phyloP scores from a whole-genome alignment of 2,113 vertebrate species.

The Cromileptes altivelis region DNA sequence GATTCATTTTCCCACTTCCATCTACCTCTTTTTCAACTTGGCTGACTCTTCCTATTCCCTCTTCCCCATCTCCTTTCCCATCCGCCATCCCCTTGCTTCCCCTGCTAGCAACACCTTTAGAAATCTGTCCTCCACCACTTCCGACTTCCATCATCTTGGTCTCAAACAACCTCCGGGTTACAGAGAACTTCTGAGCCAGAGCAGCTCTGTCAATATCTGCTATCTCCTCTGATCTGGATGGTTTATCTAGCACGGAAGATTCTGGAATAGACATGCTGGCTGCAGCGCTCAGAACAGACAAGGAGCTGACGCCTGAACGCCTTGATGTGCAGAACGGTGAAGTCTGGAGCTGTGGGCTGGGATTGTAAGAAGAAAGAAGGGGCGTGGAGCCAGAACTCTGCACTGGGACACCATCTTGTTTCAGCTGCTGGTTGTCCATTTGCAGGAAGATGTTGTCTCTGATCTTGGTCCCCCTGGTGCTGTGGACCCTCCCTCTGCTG shows the following conservation, averaged over 20 bases:
- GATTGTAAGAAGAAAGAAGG: conserved; percentile 38
- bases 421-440: conserved; percentile 87
- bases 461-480: conserved; percentile 90
- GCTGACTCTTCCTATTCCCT: conserved; percentile 21
- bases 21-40: conserved; percentile 50
- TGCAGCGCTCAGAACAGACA: conserved; percentile 80
- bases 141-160: conserved; percentile 63
- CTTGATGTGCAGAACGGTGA: conserved; percentile 56
- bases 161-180: conserved; percentile 91
- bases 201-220: conserved; percentile 88
- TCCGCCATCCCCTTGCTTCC: conserved; percentile 52
- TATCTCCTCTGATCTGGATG: conserved; percentile 82
- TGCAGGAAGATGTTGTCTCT: conserved; percentile 93
- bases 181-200: conserved; percentile 91
- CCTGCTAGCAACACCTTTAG: conserved; percentile 64
- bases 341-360: conserved; percentile 39
- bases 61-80: conserved; percentile 44
- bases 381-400: conserved; percentile 36
- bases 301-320: conserved; percentile 45
- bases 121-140: conserved; percentile 21
- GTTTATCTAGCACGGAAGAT: conserved; percentile 76
- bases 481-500: conserved; percentile 85
- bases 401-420: conserved; percentile 69
- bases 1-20: conserved; percentile 52
- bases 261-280: conserved; percentile 75